Conservation (phyloP, 1,140 invertebrate genomes). For the Tyrophagus putrescentiae region DNA sequence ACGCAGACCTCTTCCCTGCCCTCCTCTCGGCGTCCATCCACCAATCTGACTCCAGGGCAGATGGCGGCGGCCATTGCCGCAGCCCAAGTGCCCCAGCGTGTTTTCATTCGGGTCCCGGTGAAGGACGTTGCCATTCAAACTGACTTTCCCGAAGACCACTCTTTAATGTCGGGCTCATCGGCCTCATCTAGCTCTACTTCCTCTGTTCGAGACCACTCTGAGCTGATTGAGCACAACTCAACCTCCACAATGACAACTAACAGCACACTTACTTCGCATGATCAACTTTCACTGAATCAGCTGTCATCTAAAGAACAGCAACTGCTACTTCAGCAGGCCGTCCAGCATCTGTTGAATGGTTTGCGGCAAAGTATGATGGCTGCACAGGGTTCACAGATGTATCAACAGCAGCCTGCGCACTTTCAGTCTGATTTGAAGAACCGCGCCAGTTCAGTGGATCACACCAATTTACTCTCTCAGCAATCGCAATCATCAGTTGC, state of each 20-base stretch:
- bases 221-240: background rate
- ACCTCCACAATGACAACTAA: background rate
- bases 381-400: background rate
- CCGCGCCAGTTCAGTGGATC: conserved; percentile 9
- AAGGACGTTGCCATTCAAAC: conserved; percentile 12
- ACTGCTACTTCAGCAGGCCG: conserved; percentile 7
- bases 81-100: background rate
- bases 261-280: background rate
- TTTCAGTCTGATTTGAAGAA: background rate
- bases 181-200: background rate
- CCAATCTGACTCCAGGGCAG: background rate
- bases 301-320: conserved; percentile 10
- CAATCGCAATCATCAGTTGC: background rate
- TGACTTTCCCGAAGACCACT: background rate
- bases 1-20: conserved; percentile 1
- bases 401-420: background rate
- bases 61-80: background rate
- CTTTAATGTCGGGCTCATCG: background rate
- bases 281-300: background rate
- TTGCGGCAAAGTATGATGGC: background rate
- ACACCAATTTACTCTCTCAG: too few relatives aligned
- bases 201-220: background rate
- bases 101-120: conserved; percentile 4
- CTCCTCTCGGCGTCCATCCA: conserved; percentile 7
- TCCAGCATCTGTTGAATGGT: background rate